phyloP scores from a whole-genome alignment of 2,888 invertebrate genomes.

The Eubasilissa splendida region DNA sequence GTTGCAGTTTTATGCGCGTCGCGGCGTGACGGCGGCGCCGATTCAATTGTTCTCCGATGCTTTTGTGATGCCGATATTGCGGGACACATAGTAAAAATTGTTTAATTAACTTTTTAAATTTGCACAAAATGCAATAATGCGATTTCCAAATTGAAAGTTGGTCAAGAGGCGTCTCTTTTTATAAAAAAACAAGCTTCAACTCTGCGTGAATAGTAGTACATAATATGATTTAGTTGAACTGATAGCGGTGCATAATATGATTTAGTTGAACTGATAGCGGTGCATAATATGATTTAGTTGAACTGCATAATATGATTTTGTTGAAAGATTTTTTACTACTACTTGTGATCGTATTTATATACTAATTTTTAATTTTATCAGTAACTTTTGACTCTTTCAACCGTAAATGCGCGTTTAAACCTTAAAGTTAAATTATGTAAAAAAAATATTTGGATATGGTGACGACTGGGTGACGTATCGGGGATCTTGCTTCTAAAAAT shows the following conservation, averaged over 20 bases:
- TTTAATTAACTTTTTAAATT: slow-evolving; percentile 23
- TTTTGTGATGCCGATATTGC: slow-evolving; percentile 15
- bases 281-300: no score
- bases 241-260: no score
- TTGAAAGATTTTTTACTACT: no score
- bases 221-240: background rate
- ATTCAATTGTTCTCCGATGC: slow-evolving; percentile 23
- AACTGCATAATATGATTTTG: background rate
- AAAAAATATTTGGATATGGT: no score
- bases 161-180: background rate
- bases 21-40: slow-evolving; percentile 5
- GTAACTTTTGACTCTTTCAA: no score
- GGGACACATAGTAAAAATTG: slow-evolving; percentile 7
- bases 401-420: no score
- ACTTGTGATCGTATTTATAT: no score
- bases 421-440: no score
- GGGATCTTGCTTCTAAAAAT: no score
- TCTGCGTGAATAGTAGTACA: background rate
- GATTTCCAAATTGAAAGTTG: background rate
- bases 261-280: no score
- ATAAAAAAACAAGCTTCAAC: background rate
- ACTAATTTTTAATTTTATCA: no score
- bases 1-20: slow-evolving; percentile 29
- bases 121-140: background rate
- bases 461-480: no score